These are phyloP conservation scores for Chaenodraco wilsoni DNA, from an alignment of 2,797 vertebrate species.

Conservation along the genomic window DNA sequence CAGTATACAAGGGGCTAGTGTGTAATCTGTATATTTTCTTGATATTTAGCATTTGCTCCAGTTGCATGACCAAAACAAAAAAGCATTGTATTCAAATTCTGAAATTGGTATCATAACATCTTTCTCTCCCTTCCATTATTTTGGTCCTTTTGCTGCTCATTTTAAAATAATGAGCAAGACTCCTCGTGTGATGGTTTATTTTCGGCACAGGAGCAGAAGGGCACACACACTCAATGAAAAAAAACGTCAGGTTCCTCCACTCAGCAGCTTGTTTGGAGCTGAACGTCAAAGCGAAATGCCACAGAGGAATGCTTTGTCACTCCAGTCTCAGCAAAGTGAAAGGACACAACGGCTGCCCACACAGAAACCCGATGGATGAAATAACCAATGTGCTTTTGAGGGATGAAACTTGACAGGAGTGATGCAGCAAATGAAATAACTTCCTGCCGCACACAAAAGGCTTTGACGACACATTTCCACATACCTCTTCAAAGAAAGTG, in stretches of 20 bases:
- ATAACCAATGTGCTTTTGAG: slow-evolving; percentile 5
- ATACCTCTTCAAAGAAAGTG: background rate
- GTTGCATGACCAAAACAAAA: background rate
- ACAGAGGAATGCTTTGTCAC: slow-evolving; percentile 53
- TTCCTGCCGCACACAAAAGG: background rate
- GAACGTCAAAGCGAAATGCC: slow-evolving; percentile 52
- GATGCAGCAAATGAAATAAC: slow-evolving; percentile 21
- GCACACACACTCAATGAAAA: slow-evolving; percentile 37
- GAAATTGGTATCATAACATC: slow-evolving; percentile 6
- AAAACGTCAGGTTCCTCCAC: slow-evolving; percentile 35
- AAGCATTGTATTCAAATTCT: slow-evolving; percentile 1
- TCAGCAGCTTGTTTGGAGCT: slow-evolving; percentile 42
- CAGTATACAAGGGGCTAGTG: background rate
- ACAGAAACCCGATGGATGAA: slow-evolving; percentile 21
- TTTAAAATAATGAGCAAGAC: slow-evolving; percentile 49
- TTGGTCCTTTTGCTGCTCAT: slow-evolving; percentile 40
- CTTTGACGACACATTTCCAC: background rate
- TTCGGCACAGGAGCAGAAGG: slow-evolving; percentile 57
- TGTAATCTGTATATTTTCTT: background rate
- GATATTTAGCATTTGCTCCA: background rate
- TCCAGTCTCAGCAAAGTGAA: slow-evolving; percentile 40
- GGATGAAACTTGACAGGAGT: slow-evolving; percentile 25
- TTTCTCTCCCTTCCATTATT: background rate
- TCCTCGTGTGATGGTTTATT: slow-evolving; percentile 50
- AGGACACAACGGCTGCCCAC: slow-evolving; percentile 42